Evolutionary conservation across 2,888 invertebrate species (phyloP).

Genomic region (Catocala nupta): DNA sequence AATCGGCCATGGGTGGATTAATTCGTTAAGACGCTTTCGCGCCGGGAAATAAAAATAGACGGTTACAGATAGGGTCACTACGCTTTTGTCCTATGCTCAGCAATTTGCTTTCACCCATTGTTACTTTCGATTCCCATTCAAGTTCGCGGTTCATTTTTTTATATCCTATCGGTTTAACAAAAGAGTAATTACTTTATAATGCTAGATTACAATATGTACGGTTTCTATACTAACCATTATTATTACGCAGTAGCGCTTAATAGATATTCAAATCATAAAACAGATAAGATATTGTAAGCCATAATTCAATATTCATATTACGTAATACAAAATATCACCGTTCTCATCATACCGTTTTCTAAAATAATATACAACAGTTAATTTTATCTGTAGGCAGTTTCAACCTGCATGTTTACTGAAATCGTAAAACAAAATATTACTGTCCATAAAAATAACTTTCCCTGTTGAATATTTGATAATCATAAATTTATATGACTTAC

Average conservation of each 20-base stretch:
- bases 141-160: slow-evolving; percentile 47
- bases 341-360: no score
- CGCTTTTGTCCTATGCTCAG: slow-evolving; percentile 63
- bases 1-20: slow-evolving; percentile 73
- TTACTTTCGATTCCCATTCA: slow-evolving; percentile 49
- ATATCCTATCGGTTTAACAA: slow-evolving; percentile 34
- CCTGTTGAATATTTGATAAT: not conserved
- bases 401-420: no score
- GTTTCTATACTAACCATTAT: slow-evolving; percentile 9
- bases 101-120: slow-evolving; percentile 74
- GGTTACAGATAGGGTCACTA: slow-evolving; percentile 48
- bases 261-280: not conserved
- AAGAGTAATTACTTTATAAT: slow-evolving; percentile 32
- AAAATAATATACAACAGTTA: no score
- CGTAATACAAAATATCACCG: no score
- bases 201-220: slow-evolving; percentile 11
- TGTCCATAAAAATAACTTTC: slow-evolving; percentile 1
- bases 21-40: slow-evolving; percentile 74
- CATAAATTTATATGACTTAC: not conserved
- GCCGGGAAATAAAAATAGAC: slow-evolving; percentile 71
- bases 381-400: no score
- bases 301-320: no score
- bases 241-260: not conserved
- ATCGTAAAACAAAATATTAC: not conserved
- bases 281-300: no score